Conservation (phyloP, 2,113 vertebrate species). For the Girardinichthys multiradiatus region DNA sequence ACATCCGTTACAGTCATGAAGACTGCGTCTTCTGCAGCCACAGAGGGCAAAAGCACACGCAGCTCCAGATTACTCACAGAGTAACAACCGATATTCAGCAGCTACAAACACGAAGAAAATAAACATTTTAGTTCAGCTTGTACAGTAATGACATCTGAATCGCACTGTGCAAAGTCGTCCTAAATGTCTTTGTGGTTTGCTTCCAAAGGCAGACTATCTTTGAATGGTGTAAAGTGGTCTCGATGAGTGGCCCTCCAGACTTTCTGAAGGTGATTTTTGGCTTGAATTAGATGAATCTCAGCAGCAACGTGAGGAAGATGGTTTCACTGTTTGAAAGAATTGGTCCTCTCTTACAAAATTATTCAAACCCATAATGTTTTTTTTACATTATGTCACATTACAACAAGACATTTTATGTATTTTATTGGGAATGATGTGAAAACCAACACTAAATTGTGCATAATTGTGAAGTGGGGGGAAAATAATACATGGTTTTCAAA, state of each 20-base stretch:
- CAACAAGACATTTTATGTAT: too few species aligned
- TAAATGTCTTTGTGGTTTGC: not conserved
- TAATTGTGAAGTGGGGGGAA: too few species aligned
- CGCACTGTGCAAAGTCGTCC: not conserved
- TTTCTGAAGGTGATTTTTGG: not conserved
- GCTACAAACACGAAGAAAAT: constrained; percentile 68
- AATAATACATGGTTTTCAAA: too few species aligned
- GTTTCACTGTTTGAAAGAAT: too few species aligned
- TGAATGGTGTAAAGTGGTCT: not conserved
- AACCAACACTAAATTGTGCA: too few species aligned
- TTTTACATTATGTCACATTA: too few species aligned
- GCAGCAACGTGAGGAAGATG: not conserved
- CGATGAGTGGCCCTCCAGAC: not conserved
- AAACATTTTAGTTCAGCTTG: not conserved
- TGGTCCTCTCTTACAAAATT: too few species aligned
- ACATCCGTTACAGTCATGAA: constrained; percentile 87
- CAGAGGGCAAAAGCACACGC: constrained; percentile 83
- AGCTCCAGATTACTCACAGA: constrained; percentile 82
- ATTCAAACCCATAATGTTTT: too few species aligned
- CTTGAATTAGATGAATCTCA: not conserved
- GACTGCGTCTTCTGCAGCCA: constrained; percentile 79
- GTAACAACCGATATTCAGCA: constrained; percentile 92
- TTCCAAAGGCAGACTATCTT: not conserved
- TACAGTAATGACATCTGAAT: not conserved
- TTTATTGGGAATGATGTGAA: too few species aligned